A percentile compares a stretch with the other conserved stretches of the same genome.
Evolutionary conservation across 2,113 vertebrate species (phyloP).

Genomic region (Ailuropoda melanoleuca): DNA sequence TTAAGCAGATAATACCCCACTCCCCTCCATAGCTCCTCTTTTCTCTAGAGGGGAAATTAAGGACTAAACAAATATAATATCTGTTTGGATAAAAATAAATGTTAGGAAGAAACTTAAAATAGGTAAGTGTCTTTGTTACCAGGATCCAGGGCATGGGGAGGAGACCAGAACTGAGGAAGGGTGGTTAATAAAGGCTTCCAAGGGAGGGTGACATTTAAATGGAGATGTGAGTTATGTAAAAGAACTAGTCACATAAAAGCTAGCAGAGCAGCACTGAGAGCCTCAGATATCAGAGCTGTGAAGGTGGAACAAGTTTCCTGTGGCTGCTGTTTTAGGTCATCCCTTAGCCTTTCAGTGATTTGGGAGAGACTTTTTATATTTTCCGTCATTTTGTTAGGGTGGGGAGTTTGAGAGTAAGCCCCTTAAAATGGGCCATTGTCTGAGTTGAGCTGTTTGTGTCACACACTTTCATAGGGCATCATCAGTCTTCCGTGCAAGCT

Average conservation of each 20-base stretch:
- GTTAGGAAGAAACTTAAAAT: background rate
- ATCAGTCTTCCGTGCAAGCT: background rate
- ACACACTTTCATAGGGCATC: background rate
- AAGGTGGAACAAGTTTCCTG: background rate
- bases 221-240: background rate
- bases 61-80: background rate
- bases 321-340: background rate
- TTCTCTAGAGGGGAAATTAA: background rate
- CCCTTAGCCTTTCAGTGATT: background rate
- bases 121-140: background rate
- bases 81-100: background rate
- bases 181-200: background rate
- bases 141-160: background rate
- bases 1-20: background rate
- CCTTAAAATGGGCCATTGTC: background rate
- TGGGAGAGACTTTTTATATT: background rate
- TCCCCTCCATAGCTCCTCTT: background rate
- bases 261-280: background rate
- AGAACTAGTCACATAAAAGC: background rate
- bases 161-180: background rate
- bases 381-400: background rate
- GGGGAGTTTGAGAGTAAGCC: background rate
- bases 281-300: background rate
- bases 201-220: background rate
- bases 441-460: background rate